Percentiles rank a stretch among this genome's conserved stretches.
phyloP scores from a whole-genome alignment of 2,888 invertebrate genomes.

The Halictus quadricinctus region DNA sequence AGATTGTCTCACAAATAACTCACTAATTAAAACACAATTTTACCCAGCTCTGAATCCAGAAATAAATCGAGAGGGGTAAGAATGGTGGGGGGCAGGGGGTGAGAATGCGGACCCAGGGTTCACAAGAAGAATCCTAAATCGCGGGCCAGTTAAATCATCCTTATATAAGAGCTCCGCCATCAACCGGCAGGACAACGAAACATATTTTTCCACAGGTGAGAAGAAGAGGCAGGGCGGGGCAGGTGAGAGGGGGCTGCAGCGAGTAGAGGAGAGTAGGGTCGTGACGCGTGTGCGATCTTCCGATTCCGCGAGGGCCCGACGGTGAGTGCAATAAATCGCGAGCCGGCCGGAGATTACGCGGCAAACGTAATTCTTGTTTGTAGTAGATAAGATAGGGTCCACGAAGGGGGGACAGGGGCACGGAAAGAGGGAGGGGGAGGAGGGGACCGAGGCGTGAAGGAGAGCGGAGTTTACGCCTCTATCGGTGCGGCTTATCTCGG shows the following conservation, averaged over 20 bases:
- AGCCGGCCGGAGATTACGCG: constrained; percentile 75
- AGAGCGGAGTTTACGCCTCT: constrained; percentile 71
- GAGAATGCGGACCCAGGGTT: neutral
- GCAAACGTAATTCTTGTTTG: constrained; percentile 81
- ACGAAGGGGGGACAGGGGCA: constrained; percentile 30
- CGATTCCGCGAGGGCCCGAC: constrained; percentile 59
- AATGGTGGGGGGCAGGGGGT: neutral
- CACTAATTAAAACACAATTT: neutral
- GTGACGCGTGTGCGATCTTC: constrained; percentile 59
- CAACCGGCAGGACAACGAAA: constrained; percentile 5
- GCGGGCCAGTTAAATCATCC: constrained; percentile 42
- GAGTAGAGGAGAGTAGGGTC: constrained; percentile 3
- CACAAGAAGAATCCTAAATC: neutral
- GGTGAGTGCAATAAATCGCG: constrained; percentile 76
- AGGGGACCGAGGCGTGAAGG: constrained; percentile 38
- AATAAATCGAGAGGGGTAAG: neutral
- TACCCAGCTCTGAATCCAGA: neutral
- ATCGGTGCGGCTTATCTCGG: constrained; percentile 80
- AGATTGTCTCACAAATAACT: neutral
- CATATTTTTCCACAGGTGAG: neutral
- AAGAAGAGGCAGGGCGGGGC: neutral
- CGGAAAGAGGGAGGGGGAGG: constrained; percentile 24
- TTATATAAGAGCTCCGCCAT: constrained; percentile 23
- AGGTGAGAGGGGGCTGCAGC: neutral
- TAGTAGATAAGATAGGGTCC: constrained; percentile 80